phyloP scores from a whole-genome alignment of 2,888 invertebrate species.

The Thymelicus acteon region DNA sequence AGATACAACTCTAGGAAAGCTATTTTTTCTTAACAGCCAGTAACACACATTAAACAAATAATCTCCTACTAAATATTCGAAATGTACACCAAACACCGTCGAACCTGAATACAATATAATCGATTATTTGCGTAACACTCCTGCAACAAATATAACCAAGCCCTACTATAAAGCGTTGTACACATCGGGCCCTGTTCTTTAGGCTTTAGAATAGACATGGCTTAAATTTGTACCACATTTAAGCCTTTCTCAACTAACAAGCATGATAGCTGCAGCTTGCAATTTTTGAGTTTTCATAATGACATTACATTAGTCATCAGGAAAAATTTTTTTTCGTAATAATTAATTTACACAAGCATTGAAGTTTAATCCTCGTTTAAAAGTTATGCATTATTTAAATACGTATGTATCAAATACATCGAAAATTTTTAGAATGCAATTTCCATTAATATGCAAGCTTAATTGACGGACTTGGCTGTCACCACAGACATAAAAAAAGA shows the following conservation, averaged over 20 bases:
- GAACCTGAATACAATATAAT: slow-evolving; percentile 19
- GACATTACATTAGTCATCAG: too few species aligned
- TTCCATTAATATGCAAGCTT: too few species aligned
- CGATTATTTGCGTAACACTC: slow-evolving; percentile 37
- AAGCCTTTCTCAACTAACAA: slow-evolving; percentile 67
- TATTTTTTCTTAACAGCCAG: slow-evolving; percentile 8
- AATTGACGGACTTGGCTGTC: too few species aligned
- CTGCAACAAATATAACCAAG: slow-evolving; percentile 56
- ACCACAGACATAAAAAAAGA: too few species aligned
- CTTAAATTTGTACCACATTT: slow-evolving; percentile 71
- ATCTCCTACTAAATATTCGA: slow-evolving; percentile 1
- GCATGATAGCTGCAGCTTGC: slow-evolving; percentile 66
- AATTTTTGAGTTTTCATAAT: slow-evolving; percentile 47
- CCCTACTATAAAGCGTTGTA: slow-evolving; percentile 56
- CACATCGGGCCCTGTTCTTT: slow-evolving; percentile 62
- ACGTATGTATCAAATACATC: too few species aligned
- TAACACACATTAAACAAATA: slow-evolving; percentile 17
- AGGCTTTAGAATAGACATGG: slow-evolving; percentile 60
- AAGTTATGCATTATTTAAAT: too few species aligned
- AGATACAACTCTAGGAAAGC: too few species aligned
- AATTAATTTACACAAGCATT: background rate
- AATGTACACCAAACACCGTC: slow-evolving; percentile 20
- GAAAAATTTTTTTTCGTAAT: too few species aligned
- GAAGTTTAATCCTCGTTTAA: slow-evolving; percentile 1
- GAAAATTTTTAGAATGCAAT: too few species aligned